phyloP scores from a whole-genome alignment of 2,888 invertebrate species.

The Hirtodrosophila histrioides region DNA sequence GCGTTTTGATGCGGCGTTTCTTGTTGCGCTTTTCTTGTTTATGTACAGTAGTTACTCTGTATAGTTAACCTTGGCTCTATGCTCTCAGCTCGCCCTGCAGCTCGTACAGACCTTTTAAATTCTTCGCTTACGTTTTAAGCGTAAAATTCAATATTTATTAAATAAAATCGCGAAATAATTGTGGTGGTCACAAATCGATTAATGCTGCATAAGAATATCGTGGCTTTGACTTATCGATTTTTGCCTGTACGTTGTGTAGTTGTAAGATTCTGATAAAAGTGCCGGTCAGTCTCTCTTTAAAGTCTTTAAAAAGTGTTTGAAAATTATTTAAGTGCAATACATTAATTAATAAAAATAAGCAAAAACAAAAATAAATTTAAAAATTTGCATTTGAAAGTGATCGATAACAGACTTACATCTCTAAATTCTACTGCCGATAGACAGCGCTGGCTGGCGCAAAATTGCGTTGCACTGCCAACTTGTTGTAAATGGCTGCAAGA shows the following conservation, averaged over 20 bases:
- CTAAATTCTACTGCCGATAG: too few species aligned
- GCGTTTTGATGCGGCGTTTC: conserved; percentile 48
- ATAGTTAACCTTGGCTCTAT: background rate
- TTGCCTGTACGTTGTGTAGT: background rate
- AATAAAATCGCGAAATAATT: conserved; percentile 25
- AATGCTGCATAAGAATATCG: conserved; percentile 19
- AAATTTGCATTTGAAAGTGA: too few species aligned
- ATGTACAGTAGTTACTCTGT: background rate
- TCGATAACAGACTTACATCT: too few species aligned
- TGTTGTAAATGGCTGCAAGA: background rate
- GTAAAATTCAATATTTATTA: conserved; percentile 12
- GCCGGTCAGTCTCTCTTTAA: too few species aligned
- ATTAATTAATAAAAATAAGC: too few species aligned
- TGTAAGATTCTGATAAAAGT: too few species aligned
- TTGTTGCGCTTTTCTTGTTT: conserved; percentile 1
- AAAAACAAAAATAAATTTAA: too few species aligned
- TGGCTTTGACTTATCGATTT: background rate
- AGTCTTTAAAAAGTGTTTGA: background rate
- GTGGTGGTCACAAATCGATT: conserved; percentile 26
- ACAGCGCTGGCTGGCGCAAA: conserved; percentile 2
- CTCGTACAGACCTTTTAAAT: background rate
- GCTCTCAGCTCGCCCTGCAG: background rate
- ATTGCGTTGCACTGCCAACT: conserved; percentile 33
- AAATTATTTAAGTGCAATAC: too few species aligned
- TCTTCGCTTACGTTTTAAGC: conserved; percentile 3